Percentiles rank a stretch among this genome's conserved stretches.
Evolutionary conservation across 2,113 vertebrate genomes (phyloP).

Genomic region (Tachysurus vachellii): DNA sequence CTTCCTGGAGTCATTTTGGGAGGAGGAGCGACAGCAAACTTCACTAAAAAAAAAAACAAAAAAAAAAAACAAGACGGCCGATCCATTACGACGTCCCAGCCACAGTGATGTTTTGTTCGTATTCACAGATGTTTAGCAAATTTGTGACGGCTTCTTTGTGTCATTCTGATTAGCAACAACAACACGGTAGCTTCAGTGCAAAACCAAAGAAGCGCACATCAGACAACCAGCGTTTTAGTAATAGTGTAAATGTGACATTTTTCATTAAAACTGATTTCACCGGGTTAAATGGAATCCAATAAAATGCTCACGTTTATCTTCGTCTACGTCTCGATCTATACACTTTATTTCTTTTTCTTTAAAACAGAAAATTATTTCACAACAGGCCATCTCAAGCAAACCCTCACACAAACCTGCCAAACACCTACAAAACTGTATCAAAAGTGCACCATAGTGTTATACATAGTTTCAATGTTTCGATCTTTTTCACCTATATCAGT

Average conservation of each 20-base stretch:
- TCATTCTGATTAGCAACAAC: not conserved
- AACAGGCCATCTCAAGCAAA: constrained; percentile 80
- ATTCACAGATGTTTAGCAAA: not conserved
- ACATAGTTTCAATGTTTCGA: constrained; percentile 74
- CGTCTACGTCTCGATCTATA: constrained; percentile 59
- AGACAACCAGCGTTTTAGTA: not conserved
- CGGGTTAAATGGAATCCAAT: constrained; percentile 23
- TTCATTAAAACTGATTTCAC: not conserved
- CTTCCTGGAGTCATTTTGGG: not conserved
- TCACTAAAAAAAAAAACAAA: not conserved
- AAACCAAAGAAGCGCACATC: not conserved
- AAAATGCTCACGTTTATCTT: constrained; percentile 32
- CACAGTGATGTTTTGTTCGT: not conserved
- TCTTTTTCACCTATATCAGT: constrained; percentile 65
- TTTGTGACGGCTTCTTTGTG: not conserved
- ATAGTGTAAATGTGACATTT: not conserved
- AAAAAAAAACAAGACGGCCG: not conserved
- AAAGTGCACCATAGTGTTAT: constrained; percentile 87
- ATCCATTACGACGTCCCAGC: no score
- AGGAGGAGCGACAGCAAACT: not conserved
- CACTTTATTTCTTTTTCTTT: constrained; percentile 80
- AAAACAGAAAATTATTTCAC: constrained; percentile 85
- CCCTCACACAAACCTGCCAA: constrained; percentile 79
- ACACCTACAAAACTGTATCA: constrained; percentile 88
- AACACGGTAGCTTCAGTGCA: not conserved